phyloP scores from a whole-genome alignment of 2,888 invertebrate species.

The Eristalis intricaria region DNA sequence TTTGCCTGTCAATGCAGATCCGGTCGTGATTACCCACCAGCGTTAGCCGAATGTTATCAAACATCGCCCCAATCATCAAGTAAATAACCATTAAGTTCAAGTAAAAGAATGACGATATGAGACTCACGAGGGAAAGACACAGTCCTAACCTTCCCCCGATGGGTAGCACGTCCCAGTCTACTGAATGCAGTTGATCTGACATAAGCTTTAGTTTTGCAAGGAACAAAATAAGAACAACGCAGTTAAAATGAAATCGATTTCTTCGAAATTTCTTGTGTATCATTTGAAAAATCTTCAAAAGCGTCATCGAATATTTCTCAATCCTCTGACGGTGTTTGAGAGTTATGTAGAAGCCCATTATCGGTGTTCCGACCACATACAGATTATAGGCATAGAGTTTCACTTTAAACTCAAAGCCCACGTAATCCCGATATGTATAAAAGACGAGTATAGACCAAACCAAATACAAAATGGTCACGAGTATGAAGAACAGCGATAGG shows the following conservation, averaged over 20 bases:
- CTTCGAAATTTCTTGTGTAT: neutral
- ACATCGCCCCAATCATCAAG: conserved; percentile 26
- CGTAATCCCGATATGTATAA: neutral
- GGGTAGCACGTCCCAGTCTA: neutral
- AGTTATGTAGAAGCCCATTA: neutral
- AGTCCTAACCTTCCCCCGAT: neutral
- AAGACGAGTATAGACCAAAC: neutral
- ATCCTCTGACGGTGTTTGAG: neutral
- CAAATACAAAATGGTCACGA: neutral
- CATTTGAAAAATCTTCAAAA: neutral
- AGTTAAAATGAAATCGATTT: conserved; percentile 19
- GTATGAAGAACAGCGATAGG: neutral
- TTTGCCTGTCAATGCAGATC: conserved; percentile 17
- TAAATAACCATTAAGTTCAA: neutral
- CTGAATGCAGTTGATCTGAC: neutral
- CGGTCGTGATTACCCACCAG: conserved; percentile 1
- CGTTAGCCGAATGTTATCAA: conserved; percentile 15
- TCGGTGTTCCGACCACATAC: neutral
- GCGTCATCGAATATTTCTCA: neutral
- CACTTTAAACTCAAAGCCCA: neutral
- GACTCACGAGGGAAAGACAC: neutral
- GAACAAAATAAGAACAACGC: neutral
- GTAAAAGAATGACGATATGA: conserved; percentile 14
- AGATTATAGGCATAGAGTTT: neutral
- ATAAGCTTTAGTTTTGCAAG: neutral